Percentiles rank a stretch among this genome's conserved stretches.
These are phyloP conservation scores for Trachythela sp. DNA, from an alignment of 64 coral and sea anemone species.

Conservation along the genomic window DNA sequence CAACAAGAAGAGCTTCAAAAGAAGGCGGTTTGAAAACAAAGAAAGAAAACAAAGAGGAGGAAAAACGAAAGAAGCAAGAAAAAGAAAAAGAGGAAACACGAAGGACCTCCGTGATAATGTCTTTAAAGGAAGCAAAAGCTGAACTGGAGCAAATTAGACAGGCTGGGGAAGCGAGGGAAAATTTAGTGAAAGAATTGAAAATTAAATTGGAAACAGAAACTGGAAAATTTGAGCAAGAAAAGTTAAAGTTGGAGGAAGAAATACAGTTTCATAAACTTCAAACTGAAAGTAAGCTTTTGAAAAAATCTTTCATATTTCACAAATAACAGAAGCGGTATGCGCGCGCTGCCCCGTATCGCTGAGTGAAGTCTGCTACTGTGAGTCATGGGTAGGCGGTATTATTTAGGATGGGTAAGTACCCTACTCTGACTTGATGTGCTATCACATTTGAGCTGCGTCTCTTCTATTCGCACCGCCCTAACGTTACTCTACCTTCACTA, in stretches of 20 bases:
- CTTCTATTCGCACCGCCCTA: too few species aligned
- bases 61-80: neutral
- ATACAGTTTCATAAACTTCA: neutral
- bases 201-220: slow-evolving; percentile 47
- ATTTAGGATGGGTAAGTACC: too few species aligned
- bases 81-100: neutral
- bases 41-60: neutral
- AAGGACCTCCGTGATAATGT: neutral
- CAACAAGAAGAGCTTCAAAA: neutral
- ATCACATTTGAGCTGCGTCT: too few species aligned
- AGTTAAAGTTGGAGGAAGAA: neutral
- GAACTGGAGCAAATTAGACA: neutral
- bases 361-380: too few species aligned
- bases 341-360: too few species aligned
- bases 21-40: neutral
- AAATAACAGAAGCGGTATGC: too few species aligned
- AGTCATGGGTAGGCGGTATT: too few species aligned
- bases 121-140: slow-evolving; percentile 1
- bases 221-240: slow-evolving; percentile 68
- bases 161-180: neutral
- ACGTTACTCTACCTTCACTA: too few species aligned
- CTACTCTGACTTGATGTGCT: too few species aligned
- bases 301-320: neutral
- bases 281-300: neutral
- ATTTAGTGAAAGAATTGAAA: slow-evolving; percentile 14